Evolutionary conservation across 2,888 invertebrate species (phyloP).

Genomic region (Harmothoe impar): DNA sequence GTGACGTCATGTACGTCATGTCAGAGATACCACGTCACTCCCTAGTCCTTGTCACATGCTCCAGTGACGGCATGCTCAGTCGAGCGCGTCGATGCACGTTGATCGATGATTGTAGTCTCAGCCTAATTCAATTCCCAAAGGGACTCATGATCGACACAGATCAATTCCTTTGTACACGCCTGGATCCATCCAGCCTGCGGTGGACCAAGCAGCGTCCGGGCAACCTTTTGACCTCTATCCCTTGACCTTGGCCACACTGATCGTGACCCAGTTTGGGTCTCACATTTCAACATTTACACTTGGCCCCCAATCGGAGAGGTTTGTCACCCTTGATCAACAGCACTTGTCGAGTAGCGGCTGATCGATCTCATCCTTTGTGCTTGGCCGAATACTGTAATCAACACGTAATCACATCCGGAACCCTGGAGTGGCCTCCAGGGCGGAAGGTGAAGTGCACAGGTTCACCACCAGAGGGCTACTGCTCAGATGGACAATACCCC

Average conservation of each 20-base stretch:
- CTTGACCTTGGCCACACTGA: constrained; percentile 2
- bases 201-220: neutral
- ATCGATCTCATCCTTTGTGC: neutral
- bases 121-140: neutral
- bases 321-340: constrained; percentile 24
- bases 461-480: neutral
- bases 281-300: neutral
- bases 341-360: neutral
- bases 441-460: neutral
- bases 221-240: constrained; percentile 40
- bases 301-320: neutral
- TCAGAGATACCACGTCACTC: constrained; percentile 15
- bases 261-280: neutral
- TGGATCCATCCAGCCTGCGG: constrained; percentile 33
- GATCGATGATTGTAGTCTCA: constrained; percentile 7
- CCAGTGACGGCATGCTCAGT: neutral
- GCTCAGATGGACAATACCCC: no score
- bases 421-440: neutral
- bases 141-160: constrained; percentile 25
- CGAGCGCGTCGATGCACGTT: neutral
- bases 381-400: constrained; percentile 17
- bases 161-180: constrained; percentile 30
- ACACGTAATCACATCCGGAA: neutral
- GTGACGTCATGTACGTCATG: neutral
- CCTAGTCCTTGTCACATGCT: neutral